Evolutionary conservation across 2,888 invertebrate genomes (phyloP), one percentile per base, ranked within the genome.

Genomic region (Nemoura dubitans): DNA sequence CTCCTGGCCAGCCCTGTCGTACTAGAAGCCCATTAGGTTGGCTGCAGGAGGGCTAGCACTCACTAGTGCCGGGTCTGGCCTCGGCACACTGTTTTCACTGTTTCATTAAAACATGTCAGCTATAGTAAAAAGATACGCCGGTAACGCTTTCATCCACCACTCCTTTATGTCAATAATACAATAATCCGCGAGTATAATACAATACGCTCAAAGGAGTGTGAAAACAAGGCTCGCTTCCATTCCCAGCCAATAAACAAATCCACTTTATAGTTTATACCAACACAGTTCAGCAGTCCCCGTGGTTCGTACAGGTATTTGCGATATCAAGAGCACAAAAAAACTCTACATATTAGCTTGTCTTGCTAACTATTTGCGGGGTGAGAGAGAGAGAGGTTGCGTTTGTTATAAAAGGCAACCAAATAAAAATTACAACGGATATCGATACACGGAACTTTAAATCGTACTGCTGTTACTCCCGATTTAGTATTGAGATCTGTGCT

Each of bases 101-200:
- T 27, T n/a, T 27, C 81, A 81, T 81, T 81, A 81, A 30, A 30
- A 81, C 81, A 81, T 28, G 28, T 29, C 81, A 59, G 28, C 81
- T 21, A 81, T 2, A 16, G 27, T 81, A 81, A 10, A 81, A 10
- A 28, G 21, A 7, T 59, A 81, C 30, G 36, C 36, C 36, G 36
- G 36, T 36, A 36, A 3, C 36, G 28, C 81, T 81, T 81, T 81
- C 26, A 30, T 14, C 81, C 81, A 10, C 59, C 10, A 7, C 21
- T 21, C 81, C 28, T n/a, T 28, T 81, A 81, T 81, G 81, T 81
- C 81, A 81, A 81, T 81, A 81, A 81, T n/a, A 81, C 28, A n/a
- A 81, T 29, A 81, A 81, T 27, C 28, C 21, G 29, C n/a, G 81
- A 30, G 30, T 81, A 81, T 81, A 81, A 81, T 29, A 81, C 81